Percentiles rank a stretch among this genome's conserved stretches.
These are phyloP conservation scores for Rhyzopertha dominica DNA, from an alignment of 1,140 invertebrate species.

Conservation along the genomic window DNA sequence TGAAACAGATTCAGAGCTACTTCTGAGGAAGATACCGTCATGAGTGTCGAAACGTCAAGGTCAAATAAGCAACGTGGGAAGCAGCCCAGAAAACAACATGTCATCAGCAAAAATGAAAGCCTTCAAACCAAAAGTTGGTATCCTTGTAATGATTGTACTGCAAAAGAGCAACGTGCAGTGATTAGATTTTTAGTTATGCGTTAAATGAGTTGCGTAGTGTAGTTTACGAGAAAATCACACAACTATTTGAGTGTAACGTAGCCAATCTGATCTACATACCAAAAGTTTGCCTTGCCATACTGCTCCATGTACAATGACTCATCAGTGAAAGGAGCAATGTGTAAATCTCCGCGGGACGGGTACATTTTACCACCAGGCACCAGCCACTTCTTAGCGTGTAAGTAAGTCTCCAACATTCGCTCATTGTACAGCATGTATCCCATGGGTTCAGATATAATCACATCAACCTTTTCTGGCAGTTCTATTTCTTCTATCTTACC, in stretches of 20 bases:
- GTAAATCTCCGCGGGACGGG: slow-evolving; percentile 91
- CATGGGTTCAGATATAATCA: slow-evolving; percentile 99
- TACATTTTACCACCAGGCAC: slow-evolving; percentile 93
- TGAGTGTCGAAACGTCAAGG: too few species aligned
- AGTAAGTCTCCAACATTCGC: slow-evolving; percentile 97
- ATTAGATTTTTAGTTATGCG: too few species aligned
- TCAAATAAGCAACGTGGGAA: too few species aligned
- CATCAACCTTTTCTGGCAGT: slow-evolving; percentile 90
- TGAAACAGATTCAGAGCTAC: too few species aligned
- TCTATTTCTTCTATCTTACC: slow-evolving; percentile 99
- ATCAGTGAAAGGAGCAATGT: slow-evolving; percentile 98
- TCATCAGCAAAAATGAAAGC: too few species aligned
- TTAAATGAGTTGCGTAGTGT: too few species aligned
- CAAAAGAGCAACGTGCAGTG: too few species aligned
- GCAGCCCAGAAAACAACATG: too few species aligned
- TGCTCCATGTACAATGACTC: slow-evolving; percentile 98
- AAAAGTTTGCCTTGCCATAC: slow-evolving; percentile 98
- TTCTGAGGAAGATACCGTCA: too few species aligned
- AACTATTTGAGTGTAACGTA: background rate
- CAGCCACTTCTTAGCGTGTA: slow-evolving; percentile 98
- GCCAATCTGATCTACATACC: slow-evolving; percentile 53
- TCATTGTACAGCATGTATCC: slow-evolving; percentile 99
- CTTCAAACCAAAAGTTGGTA: too few species aligned
- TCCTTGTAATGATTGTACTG: too few species aligned
- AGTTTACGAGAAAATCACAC: too few species aligned